Conservation (phyloP, 1,140 invertebrate species). For the Drosophila prosaltans region DNA sequence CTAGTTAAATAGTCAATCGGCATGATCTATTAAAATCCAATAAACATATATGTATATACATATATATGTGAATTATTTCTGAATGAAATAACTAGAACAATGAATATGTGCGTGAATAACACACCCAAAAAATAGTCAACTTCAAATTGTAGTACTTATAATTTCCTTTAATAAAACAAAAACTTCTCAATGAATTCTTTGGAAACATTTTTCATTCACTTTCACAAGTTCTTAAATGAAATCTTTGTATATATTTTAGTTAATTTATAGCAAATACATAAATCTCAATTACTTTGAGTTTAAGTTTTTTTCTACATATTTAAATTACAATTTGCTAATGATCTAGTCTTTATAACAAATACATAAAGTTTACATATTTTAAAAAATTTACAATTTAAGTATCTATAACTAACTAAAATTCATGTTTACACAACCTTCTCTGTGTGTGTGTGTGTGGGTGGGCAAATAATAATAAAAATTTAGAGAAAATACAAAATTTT, state of each 20-base stretch:
- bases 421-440: no score
- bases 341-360: not conserved
- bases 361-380: no score
- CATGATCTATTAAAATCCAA: constrained; percentile 14
- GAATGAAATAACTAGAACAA: constrained; percentile 8
- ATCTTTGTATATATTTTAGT: not conserved
- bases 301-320: not conserved
- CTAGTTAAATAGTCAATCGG: constrained; percentile 32
- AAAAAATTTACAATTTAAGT: no score
- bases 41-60: not conserved
- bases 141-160: no score
- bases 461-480: not conserved
- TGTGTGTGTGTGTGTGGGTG: not conserved
- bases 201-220: not conserved
- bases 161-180: not conserved
- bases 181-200: not conserved
- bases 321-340: not conserved
- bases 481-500: no score
- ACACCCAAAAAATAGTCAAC: not conserved
- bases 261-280: not conserved
- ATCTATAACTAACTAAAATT: no score
- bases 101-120: constrained; percentile 12
- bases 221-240: not conserved
- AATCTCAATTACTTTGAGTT: not conserved
- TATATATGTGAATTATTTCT: not conserved